A percentile compares a stretch with the other conserved stretches of the same genome.
Evolutionary conservation across 1,140 invertebrate genomes (phyloP).

Genomic region (Drosophila nigromelanica): DNA sequence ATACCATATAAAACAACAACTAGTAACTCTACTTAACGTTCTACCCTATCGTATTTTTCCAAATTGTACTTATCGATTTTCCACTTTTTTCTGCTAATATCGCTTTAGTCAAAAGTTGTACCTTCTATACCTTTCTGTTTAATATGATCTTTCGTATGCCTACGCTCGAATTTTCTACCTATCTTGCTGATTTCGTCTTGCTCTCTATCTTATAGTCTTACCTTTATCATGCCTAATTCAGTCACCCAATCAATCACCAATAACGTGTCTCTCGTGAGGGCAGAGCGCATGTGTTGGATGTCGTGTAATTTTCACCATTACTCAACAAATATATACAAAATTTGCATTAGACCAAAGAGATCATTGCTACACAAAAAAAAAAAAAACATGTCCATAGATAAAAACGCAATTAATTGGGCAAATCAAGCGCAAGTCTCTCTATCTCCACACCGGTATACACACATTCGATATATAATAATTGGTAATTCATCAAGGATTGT

Average conservation of each 20-base stretch:
- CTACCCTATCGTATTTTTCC: constrained; percentile 62
- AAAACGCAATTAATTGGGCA: constrained; percentile 54
- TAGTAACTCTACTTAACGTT: constrained; percentile 45
- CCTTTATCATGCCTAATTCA: constrained; percentile 47
- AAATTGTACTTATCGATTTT: constrained; percentile 64
- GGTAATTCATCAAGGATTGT: constrained; percentile 76
- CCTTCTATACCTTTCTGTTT: constrained; percentile 27
- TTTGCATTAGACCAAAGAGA: constrained; percentile 57
- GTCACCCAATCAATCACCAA: constrained; percentile 67
- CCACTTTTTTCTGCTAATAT: constrained; percentile 53
- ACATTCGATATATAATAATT: constrained; percentile 43
- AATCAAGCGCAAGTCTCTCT: constrained; percentile 49
- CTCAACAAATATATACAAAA: constrained; percentile 44
- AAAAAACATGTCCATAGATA: constrained; percentile 51
- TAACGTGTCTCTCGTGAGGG: constrained; percentile 82
- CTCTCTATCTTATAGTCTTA: constrained; percentile 41
- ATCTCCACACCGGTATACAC: constrained; percentile 44
- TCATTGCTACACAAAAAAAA: constrained; percentile 35
- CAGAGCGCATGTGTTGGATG: constrained; percentile 84
- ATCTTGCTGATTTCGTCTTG: constrained; percentile 22
- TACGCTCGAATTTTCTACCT: constrained; percentile 3
- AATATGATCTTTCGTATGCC: constrained; percentile 26
- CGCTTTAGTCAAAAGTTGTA: constrained; percentile 55
- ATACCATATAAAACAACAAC: constrained; percentile 26
- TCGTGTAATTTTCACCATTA: constrained; percentile 81